A percentile compares a stretch with the other conserved stretches of the same genome.
Evolutionary conservation across 1,140 invertebrate genomes (phyloP).

Genomic region (Archivesica marissinica): DNA sequence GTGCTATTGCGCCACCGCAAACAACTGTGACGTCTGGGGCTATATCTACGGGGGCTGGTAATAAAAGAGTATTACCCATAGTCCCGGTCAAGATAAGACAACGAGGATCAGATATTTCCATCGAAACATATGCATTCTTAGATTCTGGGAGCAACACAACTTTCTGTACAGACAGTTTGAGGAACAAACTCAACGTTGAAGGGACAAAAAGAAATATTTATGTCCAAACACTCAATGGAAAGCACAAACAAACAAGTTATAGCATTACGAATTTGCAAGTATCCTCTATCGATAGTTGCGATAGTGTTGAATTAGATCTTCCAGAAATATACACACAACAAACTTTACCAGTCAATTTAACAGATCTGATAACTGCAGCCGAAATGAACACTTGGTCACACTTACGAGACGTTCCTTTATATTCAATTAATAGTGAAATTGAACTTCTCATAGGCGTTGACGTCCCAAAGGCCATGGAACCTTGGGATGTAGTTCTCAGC

Average conservation of each 20-base stretch:
- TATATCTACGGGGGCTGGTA: neutral
- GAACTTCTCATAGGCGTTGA: constrained; percentile 50
- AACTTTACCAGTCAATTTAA: neutral
- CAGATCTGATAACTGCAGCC: neutral
- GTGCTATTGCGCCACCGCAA: neutral
- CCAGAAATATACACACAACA: neutral
- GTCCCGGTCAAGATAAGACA: neutral
- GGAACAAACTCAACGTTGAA: too few relatives aligned
- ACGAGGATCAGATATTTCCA: neutral
- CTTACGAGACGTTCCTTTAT: neutral
- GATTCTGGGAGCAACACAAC: too few relatives aligned
- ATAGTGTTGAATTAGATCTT: too few relatives aligned
- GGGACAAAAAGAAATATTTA: too few relatives aligned
- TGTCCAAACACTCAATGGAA: too few relatives aligned
- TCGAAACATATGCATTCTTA: too few relatives aligned
- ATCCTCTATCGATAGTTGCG: too few relatives aligned
- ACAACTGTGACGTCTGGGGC: neutral
- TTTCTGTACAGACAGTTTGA: too few relatives aligned
- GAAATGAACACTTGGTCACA: neutral
- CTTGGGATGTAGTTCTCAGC: constrained; percentile 38
- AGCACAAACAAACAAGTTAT: too few relatives aligned
- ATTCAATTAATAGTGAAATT: constrained; percentile 39
- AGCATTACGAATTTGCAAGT: too few relatives aligned
- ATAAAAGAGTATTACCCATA: neutral
- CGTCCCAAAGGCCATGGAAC: constrained; percentile 51